phyloP scores from a whole-genome alignment of 37 sponge, comb jelly and placozoan genomes.

The Hormiphora californensis region DNA sequence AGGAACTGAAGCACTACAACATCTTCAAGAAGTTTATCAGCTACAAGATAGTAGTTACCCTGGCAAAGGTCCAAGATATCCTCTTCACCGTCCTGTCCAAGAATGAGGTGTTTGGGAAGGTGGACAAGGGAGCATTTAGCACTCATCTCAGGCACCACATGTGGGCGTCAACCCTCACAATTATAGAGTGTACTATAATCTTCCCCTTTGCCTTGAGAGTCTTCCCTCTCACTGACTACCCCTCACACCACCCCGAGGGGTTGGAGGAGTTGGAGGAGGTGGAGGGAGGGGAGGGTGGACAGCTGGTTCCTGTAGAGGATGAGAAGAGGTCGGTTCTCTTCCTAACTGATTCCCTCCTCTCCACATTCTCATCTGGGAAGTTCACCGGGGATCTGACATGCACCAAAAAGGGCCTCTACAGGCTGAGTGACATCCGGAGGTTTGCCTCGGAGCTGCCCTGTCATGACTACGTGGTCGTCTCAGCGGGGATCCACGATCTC shows the following conservation, averaged over 20 bases:
- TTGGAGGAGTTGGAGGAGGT: too few relatives aligned
- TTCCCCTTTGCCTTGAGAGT: conserved; percentile 1
- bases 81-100: conserved; percentile 7
- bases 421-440: conserved; percentile 19
- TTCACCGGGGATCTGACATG: conserved; percentile 4
- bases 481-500: neutral
- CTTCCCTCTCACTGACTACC: neutral
- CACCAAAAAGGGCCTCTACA: neutral
- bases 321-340: conserved; percentile 10
- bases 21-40: conserved; percentile 52
- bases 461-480: conserved; percentile 10
- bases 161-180: conserved; percentile 39
- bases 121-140: neutral
- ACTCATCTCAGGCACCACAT: conserved; percentile 19
- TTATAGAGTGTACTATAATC: conserved; percentile 22
- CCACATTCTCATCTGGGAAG: conserved; percentile 23
- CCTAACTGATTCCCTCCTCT: conserved; percentile 23
- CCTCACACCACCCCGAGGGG: neutral
- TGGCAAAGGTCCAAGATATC: conserved; percentile 32
- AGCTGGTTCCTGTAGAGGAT: neutral
- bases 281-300: too few relatives aligned
- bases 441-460: neutral
- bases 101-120: neutral
- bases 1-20: conserved; percentile 12
- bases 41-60: conserved; percentile 41